A percentile compares a stretch with the other conserved stretches of the same genome.
Conservation (phyloP, 2,797 vertebrate species). For the Dipus sagitta region DNA sequence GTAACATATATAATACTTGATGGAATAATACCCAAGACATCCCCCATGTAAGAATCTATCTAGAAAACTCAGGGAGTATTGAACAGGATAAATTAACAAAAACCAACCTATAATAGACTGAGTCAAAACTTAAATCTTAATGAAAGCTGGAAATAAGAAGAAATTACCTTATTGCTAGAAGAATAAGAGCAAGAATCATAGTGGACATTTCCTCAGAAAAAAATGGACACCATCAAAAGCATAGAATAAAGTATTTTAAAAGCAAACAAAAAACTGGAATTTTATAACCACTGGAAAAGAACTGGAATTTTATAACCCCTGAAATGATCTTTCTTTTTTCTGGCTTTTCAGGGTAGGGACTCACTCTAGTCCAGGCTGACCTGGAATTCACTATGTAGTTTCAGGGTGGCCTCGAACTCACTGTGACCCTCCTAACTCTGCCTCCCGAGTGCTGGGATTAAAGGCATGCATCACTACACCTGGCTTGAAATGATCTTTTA, state of each 20-base stretch:
- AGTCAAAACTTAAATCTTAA: not conserved
- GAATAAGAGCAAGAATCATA: not conserved
- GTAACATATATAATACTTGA: not conserved
- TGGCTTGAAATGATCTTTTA: constrained; percentile 15
- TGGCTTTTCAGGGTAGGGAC: too few relatives aligned
- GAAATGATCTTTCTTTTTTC: too few relatives aligned
- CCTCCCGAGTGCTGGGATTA: too few relatives aligned
- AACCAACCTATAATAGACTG: not conserved
- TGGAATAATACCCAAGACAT: not conserved
- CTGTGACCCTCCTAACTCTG: too few relatives aligned
- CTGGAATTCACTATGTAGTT: too few relatives aligned
- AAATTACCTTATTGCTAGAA: not conserved
- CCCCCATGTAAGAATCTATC: not conserved
- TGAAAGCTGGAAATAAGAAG: not conserved
- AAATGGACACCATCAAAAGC: not conserved
- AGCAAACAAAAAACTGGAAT: constrained; percentile 7
- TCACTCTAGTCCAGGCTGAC: too few relatives aligned
- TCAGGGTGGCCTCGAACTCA: too few relatives aligned
- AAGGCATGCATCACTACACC: too few relatives aligned
- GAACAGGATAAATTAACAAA: not conserved
- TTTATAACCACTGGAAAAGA: not conserved
- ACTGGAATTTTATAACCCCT: too few relatives aligned
- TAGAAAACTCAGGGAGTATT: not conserved
- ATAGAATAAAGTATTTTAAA: not conserved
- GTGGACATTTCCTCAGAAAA: not conserved